A percentile compares a stretch with the other conserved stretches of the same genome.
These are phyloP conservation scores for Oreortyx pictus DNA, from an alignment of 2,797 vertebrate genomes.

Conservation along the genomic window DNA sequence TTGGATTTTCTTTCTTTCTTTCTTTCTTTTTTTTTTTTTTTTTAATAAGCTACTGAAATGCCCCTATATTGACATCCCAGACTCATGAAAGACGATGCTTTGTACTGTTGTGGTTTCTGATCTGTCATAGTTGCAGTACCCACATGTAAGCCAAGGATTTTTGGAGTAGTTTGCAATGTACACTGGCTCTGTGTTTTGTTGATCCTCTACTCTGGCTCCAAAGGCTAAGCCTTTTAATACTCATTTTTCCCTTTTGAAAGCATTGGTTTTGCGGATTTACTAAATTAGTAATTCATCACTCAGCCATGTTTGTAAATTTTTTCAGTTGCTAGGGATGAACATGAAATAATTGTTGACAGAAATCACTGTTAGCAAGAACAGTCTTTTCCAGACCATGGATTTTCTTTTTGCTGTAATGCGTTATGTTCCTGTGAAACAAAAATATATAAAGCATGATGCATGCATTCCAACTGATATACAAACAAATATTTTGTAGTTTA, in stretches of 20 bases:
- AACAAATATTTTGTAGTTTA: constrained; percentile 43
- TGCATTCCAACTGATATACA: constrained; percentile 31
- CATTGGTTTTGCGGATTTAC: constrained; percentile 66
- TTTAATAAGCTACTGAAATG: not conserved
- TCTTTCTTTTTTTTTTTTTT: too few species aligned
- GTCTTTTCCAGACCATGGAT: constrained; percentile 12
- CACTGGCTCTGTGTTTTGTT: constrained; percentile 60
- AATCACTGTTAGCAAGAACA: constrained; percentile 37
- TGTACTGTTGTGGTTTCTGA: constrained; percentile 35
- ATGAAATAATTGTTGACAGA: constrained; percentile 69
- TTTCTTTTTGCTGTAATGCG: constrained; percentile 23
- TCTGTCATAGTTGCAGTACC: constrained; percentile 18
- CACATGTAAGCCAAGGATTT: constrained; percentile 51
- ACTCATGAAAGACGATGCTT: constrained; percentile 29
- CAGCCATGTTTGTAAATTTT: constrained; percentile 62
- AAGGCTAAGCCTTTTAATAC: constrained; percentile 63
- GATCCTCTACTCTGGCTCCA: constrained; percentile 59
- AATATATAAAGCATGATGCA: constrained; percentile 15
- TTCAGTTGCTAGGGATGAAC: constrained; percentile 47
- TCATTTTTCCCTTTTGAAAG: constrained; percentile 61
- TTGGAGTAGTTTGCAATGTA: constrained; percentile 62
- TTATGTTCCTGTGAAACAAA: not conserved
- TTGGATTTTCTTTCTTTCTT: not conserved
- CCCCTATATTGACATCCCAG: not conserved
- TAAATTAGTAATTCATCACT: constrained; percentile 70